phyloP scores from a whole-genome alignment of 2,797 vertebrate species.

The Macropodus opercularis region DNA sequence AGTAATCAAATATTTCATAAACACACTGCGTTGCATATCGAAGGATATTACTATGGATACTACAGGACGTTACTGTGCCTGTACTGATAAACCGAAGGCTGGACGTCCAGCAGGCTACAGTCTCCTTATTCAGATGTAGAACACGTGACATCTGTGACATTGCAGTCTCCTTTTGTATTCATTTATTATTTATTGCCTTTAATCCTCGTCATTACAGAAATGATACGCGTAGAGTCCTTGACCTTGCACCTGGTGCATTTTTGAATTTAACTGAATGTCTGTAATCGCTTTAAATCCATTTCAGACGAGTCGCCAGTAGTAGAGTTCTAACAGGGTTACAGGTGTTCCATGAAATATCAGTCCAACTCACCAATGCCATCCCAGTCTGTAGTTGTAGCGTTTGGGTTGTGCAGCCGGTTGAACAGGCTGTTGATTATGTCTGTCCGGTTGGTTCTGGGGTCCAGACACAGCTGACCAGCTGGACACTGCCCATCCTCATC shows the following conservation, averaged over 20 bases:
- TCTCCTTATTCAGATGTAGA: no score
- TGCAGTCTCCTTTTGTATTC: slow-evolving; percentile 10
- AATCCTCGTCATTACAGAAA: slow-evolving; percentile 31
- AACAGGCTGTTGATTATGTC: slow-evolving; percentile 85
- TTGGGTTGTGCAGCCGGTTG: slow-evolving; percentile 80
- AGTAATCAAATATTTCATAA: slow-evolving; percentile 4
- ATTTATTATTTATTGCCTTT: slow-evolving; percentile 45
- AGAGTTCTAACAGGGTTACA: slow-evolving; percentile 6
- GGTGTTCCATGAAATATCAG: neutral
- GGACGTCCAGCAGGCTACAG: no score
- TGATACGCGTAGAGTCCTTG: slow-evolving; percentile 18
- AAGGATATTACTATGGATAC: no score
- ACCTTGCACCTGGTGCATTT: slow-evolving; percentile 32
- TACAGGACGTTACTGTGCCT: no score
- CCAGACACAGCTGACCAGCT: slow-evolving; percentile 91
- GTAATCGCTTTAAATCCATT: slow-evolving; percentile 44
- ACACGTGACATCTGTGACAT: no score
- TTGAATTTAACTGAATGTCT: slow-evolving; percentile 37
- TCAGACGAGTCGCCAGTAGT: slow-evolving; percentile 11
- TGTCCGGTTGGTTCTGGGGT: slow-evolving; percentile 86
- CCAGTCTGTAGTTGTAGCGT: slow-evolving; percentile 67
- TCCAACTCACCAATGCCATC: slow-evolving; percentile 63
- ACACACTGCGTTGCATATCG: neutral
- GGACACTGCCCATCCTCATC: slow-evolving; percentile 91
- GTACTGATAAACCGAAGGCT: no score